phyloP scores from a whole-genome alignment of 2,797 vertebrate genomes.

The Malacoctenus gilli region DNA sequence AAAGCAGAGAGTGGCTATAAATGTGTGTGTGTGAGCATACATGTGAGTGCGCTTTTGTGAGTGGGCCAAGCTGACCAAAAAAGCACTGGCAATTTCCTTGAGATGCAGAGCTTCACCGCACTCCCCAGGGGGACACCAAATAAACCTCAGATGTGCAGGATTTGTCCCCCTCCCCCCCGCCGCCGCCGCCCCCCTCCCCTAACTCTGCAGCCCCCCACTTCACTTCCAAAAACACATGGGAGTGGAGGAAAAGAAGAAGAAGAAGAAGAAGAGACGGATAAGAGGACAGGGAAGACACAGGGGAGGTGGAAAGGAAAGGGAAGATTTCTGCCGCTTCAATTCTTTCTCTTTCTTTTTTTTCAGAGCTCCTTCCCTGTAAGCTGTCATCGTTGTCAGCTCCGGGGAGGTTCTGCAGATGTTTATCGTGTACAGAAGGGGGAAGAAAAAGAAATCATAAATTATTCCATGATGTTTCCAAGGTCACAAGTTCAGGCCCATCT shows the following conservation, averaged over 20 bases:
- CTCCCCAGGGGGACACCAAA: conserved; percentile 70
- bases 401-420: conserved; percentile 71
- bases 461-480: conserved; percentile 59
- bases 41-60: conserved; percentile 60
- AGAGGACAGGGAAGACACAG: conserved; percentile 36
- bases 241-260: conserved; percentile 44
- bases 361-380: conserved; percentile 41
- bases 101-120: conserved; percentile 70
- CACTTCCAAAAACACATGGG: conserved; percentile 62
- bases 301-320: conserved; percentile 43
- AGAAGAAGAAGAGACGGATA: conserved; percentile 42
- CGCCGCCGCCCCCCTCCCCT: background rate
- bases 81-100: conserved; percentile 75
- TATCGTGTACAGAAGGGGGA: conserved; percentile 48
- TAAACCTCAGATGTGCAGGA: conserved; percentile 81
- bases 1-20: no score
- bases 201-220: background rate
- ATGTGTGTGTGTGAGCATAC: conserved; percentile 13
- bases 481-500: conserved; percentile 69
- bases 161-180: conserved; percentile 27
- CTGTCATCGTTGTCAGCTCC: conserved; percentile 65
- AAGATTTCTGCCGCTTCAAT: conserved; percentile 51
- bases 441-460: conserved; percentile 59
- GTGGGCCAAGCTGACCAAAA: conserved; percentile 71
- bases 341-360: no score